Evolutionary conservation across 1,140 invertebrate species (phyloP).

Genomic region (Drosophila pectinifera): DNA sequence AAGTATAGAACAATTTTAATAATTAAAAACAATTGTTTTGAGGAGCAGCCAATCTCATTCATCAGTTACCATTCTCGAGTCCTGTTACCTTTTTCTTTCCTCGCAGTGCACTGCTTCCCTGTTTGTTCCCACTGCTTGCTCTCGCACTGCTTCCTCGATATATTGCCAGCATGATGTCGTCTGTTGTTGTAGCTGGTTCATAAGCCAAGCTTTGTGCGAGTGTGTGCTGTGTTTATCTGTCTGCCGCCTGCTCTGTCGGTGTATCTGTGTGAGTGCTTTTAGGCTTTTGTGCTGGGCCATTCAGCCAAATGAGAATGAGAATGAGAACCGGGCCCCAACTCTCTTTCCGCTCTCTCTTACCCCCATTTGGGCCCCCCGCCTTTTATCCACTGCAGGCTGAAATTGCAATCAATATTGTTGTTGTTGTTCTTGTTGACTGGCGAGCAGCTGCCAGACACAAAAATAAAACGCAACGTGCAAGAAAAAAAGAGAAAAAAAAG

Average conservation of each 20-base stretch:
- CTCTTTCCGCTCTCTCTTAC: constrained; percentile 8
- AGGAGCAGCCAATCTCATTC: no score
- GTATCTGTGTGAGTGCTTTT: constrained; percentile 65
- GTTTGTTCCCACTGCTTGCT: constrained; percentile 7
- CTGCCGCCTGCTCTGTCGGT: constrained; percentile 15
- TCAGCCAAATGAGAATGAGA: constrained; percentile 52
- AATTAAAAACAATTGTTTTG: no score
- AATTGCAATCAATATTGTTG: constrained; percentile 81
- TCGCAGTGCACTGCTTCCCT: constrained; percentile 21
- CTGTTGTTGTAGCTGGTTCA: constrained; percentile 45
- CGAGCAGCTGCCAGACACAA: constrained; percentile 80
- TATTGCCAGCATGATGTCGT: constrained; percentile 47
- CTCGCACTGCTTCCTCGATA: constrained; percentile 37
- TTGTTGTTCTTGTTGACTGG: constrained; percentile 47
- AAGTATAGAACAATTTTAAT: no score
- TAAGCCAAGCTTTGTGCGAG: constrained; percentile 56
- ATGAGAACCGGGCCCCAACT: constrained; percentile 22
- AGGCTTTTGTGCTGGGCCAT: constrained; percentile 74
- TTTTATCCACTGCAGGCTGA: constrained; percentile 56
- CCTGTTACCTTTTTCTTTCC: background rate
- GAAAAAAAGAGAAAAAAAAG: constrained; percentile 47
- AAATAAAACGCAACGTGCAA: constrained; percentile 64
- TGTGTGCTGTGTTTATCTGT: constrained; percentile 56
- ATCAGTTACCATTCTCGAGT: background rate
- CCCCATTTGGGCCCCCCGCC: constrained; percentile 7